Percentiles rank a stretch among this genome's conserved stretches.
Evolutionary conservation across 1,140 invertebrate species (phyloP).

Genomic region (Drosophila sulfurigaster): DNA sequence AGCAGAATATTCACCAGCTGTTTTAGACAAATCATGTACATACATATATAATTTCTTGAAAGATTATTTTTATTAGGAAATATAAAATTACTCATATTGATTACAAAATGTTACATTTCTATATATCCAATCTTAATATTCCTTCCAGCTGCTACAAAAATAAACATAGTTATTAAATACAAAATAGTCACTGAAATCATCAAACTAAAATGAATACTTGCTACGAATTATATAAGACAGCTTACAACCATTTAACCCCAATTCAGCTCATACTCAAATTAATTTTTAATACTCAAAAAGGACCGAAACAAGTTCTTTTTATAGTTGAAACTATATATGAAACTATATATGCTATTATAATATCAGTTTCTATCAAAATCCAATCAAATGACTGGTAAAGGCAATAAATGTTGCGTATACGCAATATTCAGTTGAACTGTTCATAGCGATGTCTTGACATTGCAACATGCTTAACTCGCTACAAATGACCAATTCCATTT

Average conservation of each 20-base stretch:
- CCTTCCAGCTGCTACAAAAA: no score
- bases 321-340: neutral
- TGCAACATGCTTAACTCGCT: neutral
- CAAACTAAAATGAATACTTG: no score
- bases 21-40: no score
- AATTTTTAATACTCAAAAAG: neutral
- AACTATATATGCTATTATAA: neutral
- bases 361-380: neutral
- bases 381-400: neutral
- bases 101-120: no score
- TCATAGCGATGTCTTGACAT: neutral
- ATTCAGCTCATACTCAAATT: neutral
- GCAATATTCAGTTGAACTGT: conserved; percentile 1
- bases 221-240: no score
- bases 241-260: neutral
- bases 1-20: no score
- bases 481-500: conserved; percentile 32
- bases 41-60: no score
- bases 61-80: no score
- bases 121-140: no score
- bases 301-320: neutral
- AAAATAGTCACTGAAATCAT: no score
- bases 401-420: conserved; percentile 13
- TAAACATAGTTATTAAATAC: no score
- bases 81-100: no score